A percentile compares a stretch with the other conserved stretches of the same genome.
phyloP scores from a whole-genome alignment of 2,797 vertebrate species.

The Sebastes goodei region DNA sequence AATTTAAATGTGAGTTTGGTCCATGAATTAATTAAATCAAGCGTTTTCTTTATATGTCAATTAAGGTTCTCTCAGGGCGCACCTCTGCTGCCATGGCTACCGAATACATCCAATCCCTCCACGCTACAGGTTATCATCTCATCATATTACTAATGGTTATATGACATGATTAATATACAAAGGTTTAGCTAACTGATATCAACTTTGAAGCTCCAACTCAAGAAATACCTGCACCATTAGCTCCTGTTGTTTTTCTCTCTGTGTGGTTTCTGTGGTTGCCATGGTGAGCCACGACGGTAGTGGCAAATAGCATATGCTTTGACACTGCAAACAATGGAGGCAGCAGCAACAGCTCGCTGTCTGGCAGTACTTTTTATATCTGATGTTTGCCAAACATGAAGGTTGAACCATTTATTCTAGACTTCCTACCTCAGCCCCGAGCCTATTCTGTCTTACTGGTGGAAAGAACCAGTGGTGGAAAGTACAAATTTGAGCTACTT shows the following conservation, averaged over 20 bases:
- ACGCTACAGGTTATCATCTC: neutral
- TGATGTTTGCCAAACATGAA: neutral
- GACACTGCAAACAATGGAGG: neutral
- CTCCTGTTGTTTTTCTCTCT: neutral
- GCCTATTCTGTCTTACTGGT: too few relatives aligned
- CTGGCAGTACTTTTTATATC: neutral
- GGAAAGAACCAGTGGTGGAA: too few relatives aligned
- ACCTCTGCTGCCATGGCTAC: neutral
- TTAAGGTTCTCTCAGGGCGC: neutral
- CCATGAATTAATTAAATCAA: neutral
- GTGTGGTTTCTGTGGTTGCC: neutral
- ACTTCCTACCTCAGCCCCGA: neutral
- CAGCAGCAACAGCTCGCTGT: neutral
- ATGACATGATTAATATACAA: neutral
- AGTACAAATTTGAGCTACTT: too few relatives aligned
- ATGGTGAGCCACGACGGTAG: neutral
- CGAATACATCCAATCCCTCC: neutral
- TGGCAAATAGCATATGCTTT: neutral
- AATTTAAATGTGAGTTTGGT: neutral
- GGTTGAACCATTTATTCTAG: neutral
- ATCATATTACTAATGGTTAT: neutral
- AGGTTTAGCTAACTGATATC: neutral
- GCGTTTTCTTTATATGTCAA: neutral
- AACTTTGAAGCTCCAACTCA: neutral
- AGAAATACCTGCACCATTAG: neutral